phyloP scores from a whole-genome alignment of 2,797 vertebrate genomes.

The Dryobates pubescens region DNA sequence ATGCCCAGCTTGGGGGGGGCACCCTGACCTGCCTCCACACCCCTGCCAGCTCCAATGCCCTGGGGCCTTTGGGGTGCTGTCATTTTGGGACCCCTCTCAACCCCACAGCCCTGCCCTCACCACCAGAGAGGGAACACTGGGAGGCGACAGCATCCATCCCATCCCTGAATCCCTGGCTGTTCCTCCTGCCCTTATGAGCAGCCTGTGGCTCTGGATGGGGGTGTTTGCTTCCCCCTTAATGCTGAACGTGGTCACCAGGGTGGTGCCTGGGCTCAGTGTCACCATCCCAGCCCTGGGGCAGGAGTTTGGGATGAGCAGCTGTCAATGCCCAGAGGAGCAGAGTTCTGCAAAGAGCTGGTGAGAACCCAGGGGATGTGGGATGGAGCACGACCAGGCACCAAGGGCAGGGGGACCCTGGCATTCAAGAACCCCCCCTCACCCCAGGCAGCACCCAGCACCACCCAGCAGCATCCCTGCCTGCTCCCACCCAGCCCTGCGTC shows the following conservation, averaged over 20 bases:
- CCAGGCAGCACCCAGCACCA: neutral
- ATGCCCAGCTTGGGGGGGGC: rapidly evolving
- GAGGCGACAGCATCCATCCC: neutral
- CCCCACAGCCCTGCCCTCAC: neutral
- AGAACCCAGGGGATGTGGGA: neutral
- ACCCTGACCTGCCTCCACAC: rapidly evolving
- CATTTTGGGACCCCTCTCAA: rapidly evolving
- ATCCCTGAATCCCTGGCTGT: neutral
- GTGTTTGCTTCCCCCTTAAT: neutral
- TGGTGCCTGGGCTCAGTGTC: neutral
- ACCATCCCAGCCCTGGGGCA: neutral
- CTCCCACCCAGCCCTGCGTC: neutral
- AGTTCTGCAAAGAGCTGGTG: neutral
- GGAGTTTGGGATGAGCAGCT: neutral
- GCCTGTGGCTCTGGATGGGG: neutral
- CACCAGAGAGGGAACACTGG: neutral
- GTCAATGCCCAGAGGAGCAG: neutral
- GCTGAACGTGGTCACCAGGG: neutral
- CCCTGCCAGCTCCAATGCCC: neutral
- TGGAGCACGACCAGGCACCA: rapidly evolving
- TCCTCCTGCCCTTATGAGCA: neutral
- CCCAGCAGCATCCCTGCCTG: rapidly evolving
- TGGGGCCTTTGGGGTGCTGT: neutral
- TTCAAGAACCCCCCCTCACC: neutral
- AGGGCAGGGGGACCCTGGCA: rapidly evolving